phyloP scores from a whole-genome alignment of 2,888 invertebrate genomes.

The Coenonympha arcania region DNA sequence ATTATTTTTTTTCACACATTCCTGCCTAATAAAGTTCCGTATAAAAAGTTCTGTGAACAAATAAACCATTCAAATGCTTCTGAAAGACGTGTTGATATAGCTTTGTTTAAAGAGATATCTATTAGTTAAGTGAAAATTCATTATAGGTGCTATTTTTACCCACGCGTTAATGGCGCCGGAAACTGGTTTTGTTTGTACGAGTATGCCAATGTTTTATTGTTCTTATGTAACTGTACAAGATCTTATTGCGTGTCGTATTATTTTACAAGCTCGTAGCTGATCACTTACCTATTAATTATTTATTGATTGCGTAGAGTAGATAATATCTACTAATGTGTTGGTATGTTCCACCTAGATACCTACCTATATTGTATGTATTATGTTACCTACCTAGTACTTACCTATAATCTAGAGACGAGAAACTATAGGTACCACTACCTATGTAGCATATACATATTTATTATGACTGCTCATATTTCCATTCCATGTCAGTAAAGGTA shows the following conservation, averaged over 20 bases:
- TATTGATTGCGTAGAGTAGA: too few relatives aligned
- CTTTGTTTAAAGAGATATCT: slow-evolving; percentile 10
- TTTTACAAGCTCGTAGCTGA: neutral
- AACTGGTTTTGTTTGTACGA: slow-evolving; percentile 11
- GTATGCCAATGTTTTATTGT: neutral
- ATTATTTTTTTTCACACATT: slow-evolving; percentile 13
- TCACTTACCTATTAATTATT: too few relatives aligned
- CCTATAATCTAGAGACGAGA: too few relatives aligned
- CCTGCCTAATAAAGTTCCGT: too few relatives aligned
- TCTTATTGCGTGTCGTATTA: neutral
- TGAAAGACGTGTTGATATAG: slow-evolving; percentile 6
- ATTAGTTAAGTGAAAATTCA: slow-evolving; percentile 1
- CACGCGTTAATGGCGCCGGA: neutral
- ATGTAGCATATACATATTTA: too few relatives aligned
- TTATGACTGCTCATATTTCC: too few relatives aligned
- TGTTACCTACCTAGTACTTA: too few relatives aligned
- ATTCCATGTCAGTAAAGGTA: too few relatives aligned
- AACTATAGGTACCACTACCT: too few relatives aligned
- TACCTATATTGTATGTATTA: too few relatives aligned
- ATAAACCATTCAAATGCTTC: slow-evolving; percentile 12
- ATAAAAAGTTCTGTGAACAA: slow-evolving; percentile 7
- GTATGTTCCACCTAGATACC: too few relatives aligned
- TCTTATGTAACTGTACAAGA: slow-evolving; percentile 6
- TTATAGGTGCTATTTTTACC: slow-evolving; percentile 4
- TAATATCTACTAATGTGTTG: too few relatives aligned